Conservation (phyloP, 2,888 invertebrate genomes). For the Amitus sp. region DNA sequence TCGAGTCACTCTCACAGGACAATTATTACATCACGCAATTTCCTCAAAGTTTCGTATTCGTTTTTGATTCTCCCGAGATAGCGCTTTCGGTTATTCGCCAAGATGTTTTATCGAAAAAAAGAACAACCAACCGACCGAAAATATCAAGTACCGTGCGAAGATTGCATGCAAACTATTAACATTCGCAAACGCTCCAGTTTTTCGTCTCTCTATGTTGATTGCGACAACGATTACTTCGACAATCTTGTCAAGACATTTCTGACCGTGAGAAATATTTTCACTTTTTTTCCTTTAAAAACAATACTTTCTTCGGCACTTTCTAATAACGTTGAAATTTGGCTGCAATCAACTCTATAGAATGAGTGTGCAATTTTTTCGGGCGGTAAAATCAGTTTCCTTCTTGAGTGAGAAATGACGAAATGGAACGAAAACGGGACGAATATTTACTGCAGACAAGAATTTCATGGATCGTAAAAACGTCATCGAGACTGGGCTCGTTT, state of each 20-base stretch:
- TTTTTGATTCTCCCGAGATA: constrained; percentile 38
- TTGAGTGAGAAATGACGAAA: not conserved
- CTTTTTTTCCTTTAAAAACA: constrained; percentile 1
- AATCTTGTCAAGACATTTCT: not conserved
- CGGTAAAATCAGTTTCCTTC: not conserved
- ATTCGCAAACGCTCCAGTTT: not conserved
- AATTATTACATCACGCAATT: constrained; percentile 66
- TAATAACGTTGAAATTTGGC: constrained; percentile 8
- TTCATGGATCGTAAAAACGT: not conserved
- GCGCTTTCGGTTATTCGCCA: constrained; percentile 28
- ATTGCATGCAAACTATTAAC: no score
- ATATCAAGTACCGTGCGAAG: not conserved
- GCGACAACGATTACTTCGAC: constrained; percentile 4
- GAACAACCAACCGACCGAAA: constrained; percentile 12
- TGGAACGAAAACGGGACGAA: not conserved
- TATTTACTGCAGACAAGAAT: not conserved
- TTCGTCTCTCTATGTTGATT: not conserved
- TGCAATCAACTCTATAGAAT: not conserved
- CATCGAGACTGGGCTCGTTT: not conserved
- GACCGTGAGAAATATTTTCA: constrained; percentile 4
- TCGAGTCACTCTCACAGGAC: constrained; percentile 63
- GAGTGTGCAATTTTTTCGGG: not conserved
- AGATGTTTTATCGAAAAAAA: constrained; percentile 24
- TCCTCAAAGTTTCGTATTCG: constrained; percentile 57
- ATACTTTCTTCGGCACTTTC: constrained; percentile 16